phyloP scores from a whole-genome alignment of 2,113 vertebrate genomes.

The Carassius carassius region DNA sequence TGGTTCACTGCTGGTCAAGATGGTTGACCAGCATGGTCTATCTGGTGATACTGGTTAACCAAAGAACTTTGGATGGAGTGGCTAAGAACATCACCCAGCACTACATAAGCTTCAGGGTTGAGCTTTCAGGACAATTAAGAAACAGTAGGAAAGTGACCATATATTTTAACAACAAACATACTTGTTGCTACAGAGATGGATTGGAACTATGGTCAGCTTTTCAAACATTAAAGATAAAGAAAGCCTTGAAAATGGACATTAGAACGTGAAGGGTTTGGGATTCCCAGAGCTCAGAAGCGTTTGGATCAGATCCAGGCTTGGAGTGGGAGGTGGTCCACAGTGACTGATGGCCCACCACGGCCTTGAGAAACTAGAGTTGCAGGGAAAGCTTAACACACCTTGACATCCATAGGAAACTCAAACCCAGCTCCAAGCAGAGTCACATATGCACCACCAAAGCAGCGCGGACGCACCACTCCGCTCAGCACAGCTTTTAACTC shows the following conservation, averaged over 20 bases:
- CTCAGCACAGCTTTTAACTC: conserved; percentile 71
- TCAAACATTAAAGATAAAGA: conserved; percentile 1
- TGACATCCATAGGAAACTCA: conserved; percentile 79
- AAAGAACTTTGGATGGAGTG: not conserved
- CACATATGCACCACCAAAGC: conserved; percentile 75
- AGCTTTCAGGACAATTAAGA: not conserved
- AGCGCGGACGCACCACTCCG: conserved; percentile 59
- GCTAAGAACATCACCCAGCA: not conserved
- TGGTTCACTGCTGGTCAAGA: not conserved
- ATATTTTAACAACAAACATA: not conserved
- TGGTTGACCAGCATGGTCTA: not conserved
- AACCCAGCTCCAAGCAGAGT: conserved; percentile 65
- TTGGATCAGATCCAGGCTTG: conserved; percentile 34
- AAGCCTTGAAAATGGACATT: conserved; percentile 7
- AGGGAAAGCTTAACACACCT: conserved; percentile 74
- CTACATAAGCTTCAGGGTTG: no score
- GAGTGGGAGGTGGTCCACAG: conserved; percentile 52
- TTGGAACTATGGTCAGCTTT: not conserved
- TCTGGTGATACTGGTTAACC: conserved; percentile 6
- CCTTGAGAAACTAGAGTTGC: conserved; percentile 59
- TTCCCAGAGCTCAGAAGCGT: conserved; percentile 12
- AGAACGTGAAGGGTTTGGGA: conserved; percentile 12
- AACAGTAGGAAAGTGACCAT: not conserved
- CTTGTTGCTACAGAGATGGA: not conserved
- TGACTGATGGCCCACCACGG: conserved; percentile 76